Base-by-base conservation (phyloP, 2,888 invertebrate species). In the Epirrita christyi region DNA sequence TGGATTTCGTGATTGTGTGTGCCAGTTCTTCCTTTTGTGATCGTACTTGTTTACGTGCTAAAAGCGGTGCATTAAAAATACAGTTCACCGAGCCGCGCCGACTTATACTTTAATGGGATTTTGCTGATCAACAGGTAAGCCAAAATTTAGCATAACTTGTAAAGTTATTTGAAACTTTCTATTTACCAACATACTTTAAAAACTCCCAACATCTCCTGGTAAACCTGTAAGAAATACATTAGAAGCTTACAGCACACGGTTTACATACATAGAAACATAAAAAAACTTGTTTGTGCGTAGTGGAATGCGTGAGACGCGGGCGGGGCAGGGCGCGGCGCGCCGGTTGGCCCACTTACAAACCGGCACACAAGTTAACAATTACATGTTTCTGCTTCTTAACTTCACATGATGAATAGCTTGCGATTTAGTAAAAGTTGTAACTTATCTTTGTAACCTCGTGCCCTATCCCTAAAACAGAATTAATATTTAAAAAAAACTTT, bases 21-120 rank as follows among this genome's bases (percentile, higher is more conserved):
- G 78, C 84, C 85, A 88, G 88, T 89, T 89, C 85, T 83, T 69
- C 84, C 81, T 88, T 89, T 83, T 84, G 87, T 88, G 86, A 83
- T 56, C 83, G 77, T 78, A 63, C 46, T 7, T 90, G 90, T 90
- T 90, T 90, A 88, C 85, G 88, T 88, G 85, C 80, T 81, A 70
- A 81, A 77, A 83, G 79, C 79, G 73, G 80, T 81, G 60, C 52
- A 64, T 67, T 61, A 68, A 72, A 83, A 80, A 78, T 82, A 78
- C 76, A 75, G 75, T 75, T 80, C 76, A 77, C 76, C 76, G 75
- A 83, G 76, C 76, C 75, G 76, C 77, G 75, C 76, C 73, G 75
- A 78, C 75, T 84, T 71, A 78, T 77, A 81, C 79, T 84, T 90
- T 89, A 85, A 91, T 91, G 91, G 89, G 91, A 90, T 88, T 84